Percentiles rank a stretch among this genome's conserved stretches.
phyloP scores from a whole-genome alignment of 2,888 invertebrate genomes.

The Apamea sordens region DNA sequence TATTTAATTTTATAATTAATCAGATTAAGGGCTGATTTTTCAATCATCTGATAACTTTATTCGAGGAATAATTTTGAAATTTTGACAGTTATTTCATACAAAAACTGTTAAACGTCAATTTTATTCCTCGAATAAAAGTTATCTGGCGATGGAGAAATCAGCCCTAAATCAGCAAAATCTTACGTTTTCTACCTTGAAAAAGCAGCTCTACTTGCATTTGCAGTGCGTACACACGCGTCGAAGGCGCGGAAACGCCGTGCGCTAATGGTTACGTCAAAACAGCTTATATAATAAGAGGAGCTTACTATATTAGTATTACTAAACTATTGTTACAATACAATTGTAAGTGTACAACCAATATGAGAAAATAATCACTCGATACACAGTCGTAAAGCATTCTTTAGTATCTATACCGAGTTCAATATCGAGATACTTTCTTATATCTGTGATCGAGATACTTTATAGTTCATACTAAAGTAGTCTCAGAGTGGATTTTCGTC shows the following conservation, averaged over 20 bases:
- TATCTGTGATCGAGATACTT: conserved; percentile 8
- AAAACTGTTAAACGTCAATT: no score
- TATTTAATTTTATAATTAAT: no score
- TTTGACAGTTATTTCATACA: no score
- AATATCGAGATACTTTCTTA: conserved; percentile 31
- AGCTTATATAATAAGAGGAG: neutral
- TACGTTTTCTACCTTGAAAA: neutral
- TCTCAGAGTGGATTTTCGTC: conserved; percentile 26
- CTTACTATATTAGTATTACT: neutral
- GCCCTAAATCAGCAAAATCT: neutral
- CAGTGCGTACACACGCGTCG: no score
- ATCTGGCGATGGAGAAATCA: no score
- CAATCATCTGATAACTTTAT: no score
- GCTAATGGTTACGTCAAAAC: neutral
- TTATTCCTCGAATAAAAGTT: no score
- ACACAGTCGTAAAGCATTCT: conserved; percentile 22
- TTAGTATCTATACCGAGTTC: conserved; percentile 1
- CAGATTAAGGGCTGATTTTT: no score
- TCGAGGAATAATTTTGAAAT: no score
- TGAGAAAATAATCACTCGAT: conserved; percentile 7
- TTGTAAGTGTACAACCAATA: neutral
- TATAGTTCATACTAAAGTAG: conserved; percentile 15
- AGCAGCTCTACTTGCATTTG: neutral
- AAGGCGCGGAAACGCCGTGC: no score
- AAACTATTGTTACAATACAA: neutral